A percentile compares a stretch with the other conserved stretches of the same genome.
Conservation (phyloP, 2,113 vertebrate genomes). For the Pterocles gutturalis region DNA sequence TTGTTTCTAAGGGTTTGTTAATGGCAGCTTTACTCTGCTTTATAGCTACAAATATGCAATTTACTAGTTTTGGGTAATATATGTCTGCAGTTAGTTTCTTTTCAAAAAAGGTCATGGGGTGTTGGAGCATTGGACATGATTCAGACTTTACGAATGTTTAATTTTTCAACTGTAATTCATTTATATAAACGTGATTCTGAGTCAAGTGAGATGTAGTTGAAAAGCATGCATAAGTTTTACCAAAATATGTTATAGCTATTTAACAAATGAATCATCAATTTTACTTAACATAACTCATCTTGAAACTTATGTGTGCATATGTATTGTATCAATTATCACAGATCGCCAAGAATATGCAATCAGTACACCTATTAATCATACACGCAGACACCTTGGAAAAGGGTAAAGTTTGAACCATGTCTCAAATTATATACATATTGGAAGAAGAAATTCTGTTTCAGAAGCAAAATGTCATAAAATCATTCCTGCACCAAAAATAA, state of each 20-base stretch:
- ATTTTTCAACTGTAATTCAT: background rate
- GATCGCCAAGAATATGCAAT: background rate
- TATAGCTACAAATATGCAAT: background rate
- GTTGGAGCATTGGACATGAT: background rate
- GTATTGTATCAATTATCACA: background rate
- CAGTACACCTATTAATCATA: background rate
- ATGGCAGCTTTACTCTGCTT: background rate
- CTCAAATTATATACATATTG: background rate
- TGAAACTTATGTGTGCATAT: background rate
- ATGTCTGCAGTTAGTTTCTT: background rate
- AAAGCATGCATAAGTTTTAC: background rate
- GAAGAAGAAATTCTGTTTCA: background rate
- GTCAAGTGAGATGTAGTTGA: background rate
- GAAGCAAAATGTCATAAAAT: background rate
- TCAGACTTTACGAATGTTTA: background rate
- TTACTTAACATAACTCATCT: background rate
- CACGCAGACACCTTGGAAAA: background rate
- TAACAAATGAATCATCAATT: slow-evolving; percentile 1
- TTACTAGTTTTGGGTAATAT: background rate
- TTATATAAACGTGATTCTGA: background rate
- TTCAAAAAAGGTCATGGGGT: background rate
- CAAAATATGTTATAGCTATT: background rate
- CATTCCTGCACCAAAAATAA: background rate
- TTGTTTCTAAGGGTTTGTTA: background rate
- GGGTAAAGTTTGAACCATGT: background rate